Evolutionary conservation across 2,797 vertebrate genomes (phyloP).

Genomic region (Picus viridis): DNA sequence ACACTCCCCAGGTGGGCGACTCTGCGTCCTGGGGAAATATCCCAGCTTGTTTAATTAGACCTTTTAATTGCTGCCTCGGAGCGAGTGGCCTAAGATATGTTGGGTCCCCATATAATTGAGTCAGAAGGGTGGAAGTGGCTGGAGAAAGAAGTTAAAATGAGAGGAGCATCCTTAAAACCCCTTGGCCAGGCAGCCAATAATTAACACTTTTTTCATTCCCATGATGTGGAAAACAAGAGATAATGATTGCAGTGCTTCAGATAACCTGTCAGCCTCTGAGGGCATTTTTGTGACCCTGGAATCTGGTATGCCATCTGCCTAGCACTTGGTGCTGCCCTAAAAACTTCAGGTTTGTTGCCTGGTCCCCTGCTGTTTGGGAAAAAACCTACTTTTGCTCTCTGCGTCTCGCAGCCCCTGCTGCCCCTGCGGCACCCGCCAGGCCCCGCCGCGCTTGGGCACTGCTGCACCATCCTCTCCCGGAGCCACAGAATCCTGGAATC

Average conservation of each 20-base stretch:
- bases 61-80: not conserved
- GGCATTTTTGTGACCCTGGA: not conserved
- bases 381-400: not conserved
- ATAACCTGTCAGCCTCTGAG: fast-evolving
- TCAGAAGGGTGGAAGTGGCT: not conserved
- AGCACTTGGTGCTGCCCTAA: not conserved
- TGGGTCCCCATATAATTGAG: not conserved
- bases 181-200: not conserved
- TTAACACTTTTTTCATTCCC: not conserved
- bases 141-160: not conserved
- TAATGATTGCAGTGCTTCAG: not conserved
- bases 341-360: not conserved
- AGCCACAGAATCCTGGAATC: not conserved
- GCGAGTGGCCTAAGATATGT: not conserved
- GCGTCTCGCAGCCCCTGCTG: fast-evolving
- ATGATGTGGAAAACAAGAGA: not conserved
- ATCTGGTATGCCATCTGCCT: not conserved
- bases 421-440: not conserved
- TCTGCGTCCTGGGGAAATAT: not conserved
- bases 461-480: not conserved
- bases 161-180: not conserved
- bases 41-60: not conserved
- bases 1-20: not conserved
- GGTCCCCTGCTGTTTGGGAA: fast-evolving
- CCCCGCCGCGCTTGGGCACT: fast-evolving